Base-by-base conservation (phyloP, 2,888 invertebrate genomes). In the Chamaedrilus cognettii region DNA sequence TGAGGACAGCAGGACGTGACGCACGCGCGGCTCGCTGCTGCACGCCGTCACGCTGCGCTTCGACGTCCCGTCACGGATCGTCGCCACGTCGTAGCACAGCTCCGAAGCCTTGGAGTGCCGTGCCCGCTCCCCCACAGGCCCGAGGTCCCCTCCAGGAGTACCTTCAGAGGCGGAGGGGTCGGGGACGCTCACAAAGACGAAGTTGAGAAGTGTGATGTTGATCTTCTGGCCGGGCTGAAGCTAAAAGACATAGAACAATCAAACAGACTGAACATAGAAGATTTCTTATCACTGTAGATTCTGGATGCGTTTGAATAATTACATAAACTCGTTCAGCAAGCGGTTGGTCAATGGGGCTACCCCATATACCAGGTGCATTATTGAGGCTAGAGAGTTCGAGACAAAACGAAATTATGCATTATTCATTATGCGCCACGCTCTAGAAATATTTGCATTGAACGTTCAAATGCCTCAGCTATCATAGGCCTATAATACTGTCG, bases 171-270 rank as follows among this genome's bases (percentile, higher is more conserved):
- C 5, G 7, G 28, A 11, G 58, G 58, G 11, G 5, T 28, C 42
- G 31, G 49, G 26, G 26, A 23, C 15, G 11, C 3, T 7, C 3
- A 7, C 5, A 51, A 31, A 65, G 32, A 64, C 50, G 65, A 68
- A 68, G 60, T 68, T 66, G 49, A 50, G 59, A 30, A 55, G 30
- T 30, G 68, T 68, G 19, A 68, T 15, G 62, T 68, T 68, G 64
- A 68, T 32, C 32, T 52, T 42, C 56, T 68, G 68, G n/a, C 68
- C 68, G 1, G 52, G 60, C 19, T 34, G 31, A 5, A 50, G 61
- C 55, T 52, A 26, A 52, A 23, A 52, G 19, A 52, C n/a, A n/a
- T n/a, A n/a, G n/a, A n/a, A n/a, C n/a, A n/a, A n/a, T n/a, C n/a
- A n/a, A n/a, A n/a, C n/a, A n/a, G n/a, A n/a, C n/a, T n/a, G n/a